These are phyloP conservation scores for Caenorhabditis latens DNA, from an alignment of 1,140 invertebrate genomes.

Conservation along the genomic window DNA sequence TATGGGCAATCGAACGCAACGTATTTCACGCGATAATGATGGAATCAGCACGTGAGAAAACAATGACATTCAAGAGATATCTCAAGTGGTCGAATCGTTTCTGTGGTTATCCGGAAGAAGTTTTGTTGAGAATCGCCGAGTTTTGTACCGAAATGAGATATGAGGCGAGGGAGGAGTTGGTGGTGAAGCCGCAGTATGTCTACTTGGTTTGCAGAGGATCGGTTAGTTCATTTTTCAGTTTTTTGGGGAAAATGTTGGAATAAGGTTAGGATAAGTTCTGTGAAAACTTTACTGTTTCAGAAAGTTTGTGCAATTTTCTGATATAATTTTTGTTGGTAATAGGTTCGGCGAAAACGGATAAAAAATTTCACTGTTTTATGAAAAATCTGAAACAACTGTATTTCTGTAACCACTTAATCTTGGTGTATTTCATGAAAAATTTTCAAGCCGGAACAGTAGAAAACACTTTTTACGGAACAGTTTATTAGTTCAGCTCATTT, in stretches of 20 bases:
- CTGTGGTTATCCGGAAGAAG: conserved; percentile 39
- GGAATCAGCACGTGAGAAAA: conserved; percentile 83
- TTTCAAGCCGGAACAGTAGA: too few relatives aligned
- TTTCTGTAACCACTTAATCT: too few relatives aligned
- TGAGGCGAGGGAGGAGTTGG: conserved; percentile 36
- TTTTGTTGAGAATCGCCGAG: conserved; percentile 24
- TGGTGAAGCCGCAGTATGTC: conserved; percentile 38
- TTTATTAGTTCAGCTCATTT: too few relatives aligned
- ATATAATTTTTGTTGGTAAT: too few relatives aligned
- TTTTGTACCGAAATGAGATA: conserved; percentile 51
- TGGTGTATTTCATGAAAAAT: too few relatives aligned
- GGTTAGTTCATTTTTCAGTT: conserved; percentile 22
- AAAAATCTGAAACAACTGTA: too few relatives aligned
- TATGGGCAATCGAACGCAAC: conserved; percentile 97
- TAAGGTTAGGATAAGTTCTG: too few relatives aligned
- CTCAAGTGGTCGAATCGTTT: conserved; percentile 56
- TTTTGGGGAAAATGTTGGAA: not conserved
- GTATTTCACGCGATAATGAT: conserved; percentile 99
- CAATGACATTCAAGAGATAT: conserved; percentile 32
- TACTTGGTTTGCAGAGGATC: conserved; percentile 36
- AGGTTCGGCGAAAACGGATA: too few relatives aligned
- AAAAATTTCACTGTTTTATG: too few relatives aligned
- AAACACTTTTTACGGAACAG: too few relatives aligned
- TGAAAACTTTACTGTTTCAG: not conserved
- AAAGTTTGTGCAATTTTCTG: not conserved